Evolutionary conservation across 2,888 invertebrate genomes (phyloP).

Genomic region (Lasioglossum figueresi): DNA sequence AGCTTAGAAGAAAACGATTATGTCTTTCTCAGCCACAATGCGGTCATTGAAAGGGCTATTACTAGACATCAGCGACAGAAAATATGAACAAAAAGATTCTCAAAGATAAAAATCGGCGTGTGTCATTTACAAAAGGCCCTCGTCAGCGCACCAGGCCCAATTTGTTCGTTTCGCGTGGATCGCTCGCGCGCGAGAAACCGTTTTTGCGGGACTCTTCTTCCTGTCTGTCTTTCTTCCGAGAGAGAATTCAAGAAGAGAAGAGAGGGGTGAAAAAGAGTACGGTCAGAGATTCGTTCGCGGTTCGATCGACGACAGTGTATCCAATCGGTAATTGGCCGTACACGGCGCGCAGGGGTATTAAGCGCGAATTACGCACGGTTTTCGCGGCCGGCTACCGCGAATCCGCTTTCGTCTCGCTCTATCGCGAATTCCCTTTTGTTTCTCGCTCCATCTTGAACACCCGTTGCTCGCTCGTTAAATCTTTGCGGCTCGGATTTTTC

Average conservation of each 20-base stretch:
- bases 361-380: slow-evolving; percentile 77
- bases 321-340: slow-evolving; percentile 80
- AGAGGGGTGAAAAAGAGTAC: slow-evolving; percentile 1
- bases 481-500: background rate
- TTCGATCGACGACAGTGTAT: slow-evolving; percentile 77
- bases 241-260: background rate
- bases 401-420: slow-evolving; percentile 59
- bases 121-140: background rate
- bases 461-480: background rate
- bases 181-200: slow-evolving; percentile 1
- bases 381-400: slow-evolving; percentile 69
- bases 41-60: background rate
- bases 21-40: background rate
- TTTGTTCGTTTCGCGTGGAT: slow-evolving; percentile 7
- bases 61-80: background rate
- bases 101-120: background rate
- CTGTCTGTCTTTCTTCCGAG: background rate
- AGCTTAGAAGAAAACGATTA: background rate
- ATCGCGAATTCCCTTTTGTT: slow-evolving; percentile 12
- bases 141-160: background rate
- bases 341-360: slow-evolving; percentile 72
- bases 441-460: background rate
- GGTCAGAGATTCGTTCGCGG: slow-evolving; percentile 68
- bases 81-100: background rate
- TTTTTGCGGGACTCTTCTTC: background rate